A percentile compares a stretch with the other conserved stretches of the same genome.
Conservation (phyloP, 2,797 vertebrate species). For the Tachyglossus aculeatus region DNA sequence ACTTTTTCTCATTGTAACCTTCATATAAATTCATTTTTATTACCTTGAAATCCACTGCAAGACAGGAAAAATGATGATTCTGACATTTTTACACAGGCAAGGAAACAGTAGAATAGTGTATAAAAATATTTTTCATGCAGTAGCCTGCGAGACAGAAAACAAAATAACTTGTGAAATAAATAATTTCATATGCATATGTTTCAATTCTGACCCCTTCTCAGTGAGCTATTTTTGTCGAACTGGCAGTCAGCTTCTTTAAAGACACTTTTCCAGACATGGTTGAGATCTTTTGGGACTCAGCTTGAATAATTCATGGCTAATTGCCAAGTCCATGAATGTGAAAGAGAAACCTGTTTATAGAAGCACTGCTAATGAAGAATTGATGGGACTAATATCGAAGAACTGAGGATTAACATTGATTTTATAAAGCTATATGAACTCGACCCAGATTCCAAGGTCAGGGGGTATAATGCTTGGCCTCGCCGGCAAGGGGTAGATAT, state of each 20-base stretch:
- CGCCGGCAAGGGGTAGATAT: conserved; percentile 21
- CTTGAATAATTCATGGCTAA: conserved; percentile 37
- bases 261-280: conserved; percentile 3
- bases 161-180: conserved; percentile 5
- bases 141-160: conserved; percentile 40
- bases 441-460: conserved; percentile 1
- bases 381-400: background rate
- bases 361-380: conserved; percentile 14
- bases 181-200: background rate
- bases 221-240: background rate
- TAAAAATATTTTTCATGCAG: conserved; percentile 44
- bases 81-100: conserved; percentile 27
- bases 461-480: background rate
- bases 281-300: conserved; percentile 4
- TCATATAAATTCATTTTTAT: conserved; percentile 15
- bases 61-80: conserved; percentile 26
- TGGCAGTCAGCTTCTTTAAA: background rate
- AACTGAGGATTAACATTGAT: too few species aligned
- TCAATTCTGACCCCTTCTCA: background rate
- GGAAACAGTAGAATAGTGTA: conserved; percentile 30
- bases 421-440: conserved; percentile 11
- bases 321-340: background rate
- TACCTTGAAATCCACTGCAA: conserved; percentile 27
- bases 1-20: background rate
- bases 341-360: conserved; percentile 14